Conservation (phyloP, 2,113 vertebrate genomes). For the Lathamus discolor region DNA sequence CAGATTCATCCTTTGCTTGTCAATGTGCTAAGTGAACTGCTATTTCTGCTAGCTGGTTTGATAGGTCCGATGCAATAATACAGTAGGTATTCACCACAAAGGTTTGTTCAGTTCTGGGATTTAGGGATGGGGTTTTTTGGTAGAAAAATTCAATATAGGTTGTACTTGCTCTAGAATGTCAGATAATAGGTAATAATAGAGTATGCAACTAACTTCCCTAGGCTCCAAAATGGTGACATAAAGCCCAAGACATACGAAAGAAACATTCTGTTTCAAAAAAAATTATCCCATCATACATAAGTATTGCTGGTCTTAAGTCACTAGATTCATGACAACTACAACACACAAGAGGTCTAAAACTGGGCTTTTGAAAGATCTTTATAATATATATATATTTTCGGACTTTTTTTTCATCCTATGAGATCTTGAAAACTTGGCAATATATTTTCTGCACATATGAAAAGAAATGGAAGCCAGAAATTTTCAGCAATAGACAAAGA, state of each 20-base stretch:
- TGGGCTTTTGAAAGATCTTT: background rate
- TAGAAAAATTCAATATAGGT: background rate
- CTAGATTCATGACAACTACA: background rate
- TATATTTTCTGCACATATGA: background rate
- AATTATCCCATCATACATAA: background rate
- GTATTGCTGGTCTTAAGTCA: background rate
- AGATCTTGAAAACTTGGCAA: background rate
- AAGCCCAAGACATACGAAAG: background rate
- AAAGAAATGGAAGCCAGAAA: background rate
- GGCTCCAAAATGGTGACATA: background rate
- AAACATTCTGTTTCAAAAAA: background rate
- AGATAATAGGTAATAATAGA: background rate
- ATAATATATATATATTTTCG: background rate
- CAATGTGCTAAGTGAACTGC: background rate
- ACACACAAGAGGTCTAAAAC: background rate
- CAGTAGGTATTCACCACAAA: background rate
- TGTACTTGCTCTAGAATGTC: background rate
- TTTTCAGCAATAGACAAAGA: background rate
- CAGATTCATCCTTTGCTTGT: background rate
- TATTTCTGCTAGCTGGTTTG: background rate
- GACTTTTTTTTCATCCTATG: background rate
- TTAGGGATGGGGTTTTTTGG: background rate
- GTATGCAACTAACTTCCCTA: background rate
- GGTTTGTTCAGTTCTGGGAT: background rate
- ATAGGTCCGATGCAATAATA: background rate